Evolutionary conservation across 2,797 vertebrate genomes (phyloP), one percentile per base, ranked within the genome.

Genomic region (Arnoldichthys spilopterus): DNA sequence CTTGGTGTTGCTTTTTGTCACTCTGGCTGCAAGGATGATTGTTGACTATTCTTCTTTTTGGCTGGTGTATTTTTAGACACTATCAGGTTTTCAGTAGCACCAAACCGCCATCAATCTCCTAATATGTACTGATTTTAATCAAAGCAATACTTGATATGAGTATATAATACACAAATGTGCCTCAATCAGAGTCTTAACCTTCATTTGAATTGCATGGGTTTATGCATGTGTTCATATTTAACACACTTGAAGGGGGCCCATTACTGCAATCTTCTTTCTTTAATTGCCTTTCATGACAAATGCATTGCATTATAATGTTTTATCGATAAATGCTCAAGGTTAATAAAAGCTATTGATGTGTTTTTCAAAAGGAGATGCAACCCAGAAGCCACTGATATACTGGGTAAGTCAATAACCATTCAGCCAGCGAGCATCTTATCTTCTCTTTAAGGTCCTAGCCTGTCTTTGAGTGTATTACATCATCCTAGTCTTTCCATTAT

Each of bases 341-440:
- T 86, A 59, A 79, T 82, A 76, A 85, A 83, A 12, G 45, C 54
- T 63, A 11, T 83, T 81, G 74, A 77, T 88, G 74, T 87, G 69
- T 87, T 82, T 86, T 67, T 70, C 80, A 66, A 78, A 79, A 90
- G 88, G 85, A 58, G 81, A 72, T 66, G 59, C 64, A 78, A 83
- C 76, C 73, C 74, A 79, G 64, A 77, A 62, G 32, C 84, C 80
- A 32, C 43, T 84, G 70, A 89, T 90, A 79, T 90, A 84, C 84
- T 73, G 74, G 84, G 89, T 89, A 85, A 72, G 88, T 87, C 76
- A 77, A 77, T 82, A 74, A 80, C 45, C 56, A 62, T 49, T 73
- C 53, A 71, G 11, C 49, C 64, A 18, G 30, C 49, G 54, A 77
- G 24, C 62, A 34, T 64, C 72, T 72, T 72, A 49, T 69, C 18